A percentile compares a stretch with the other conserved stretches of the same genome.
Evolutionary conservation across 2,888 invertebrate species (phyloP).

Genomic region (Polydrusus pterygomalis): DNA sequence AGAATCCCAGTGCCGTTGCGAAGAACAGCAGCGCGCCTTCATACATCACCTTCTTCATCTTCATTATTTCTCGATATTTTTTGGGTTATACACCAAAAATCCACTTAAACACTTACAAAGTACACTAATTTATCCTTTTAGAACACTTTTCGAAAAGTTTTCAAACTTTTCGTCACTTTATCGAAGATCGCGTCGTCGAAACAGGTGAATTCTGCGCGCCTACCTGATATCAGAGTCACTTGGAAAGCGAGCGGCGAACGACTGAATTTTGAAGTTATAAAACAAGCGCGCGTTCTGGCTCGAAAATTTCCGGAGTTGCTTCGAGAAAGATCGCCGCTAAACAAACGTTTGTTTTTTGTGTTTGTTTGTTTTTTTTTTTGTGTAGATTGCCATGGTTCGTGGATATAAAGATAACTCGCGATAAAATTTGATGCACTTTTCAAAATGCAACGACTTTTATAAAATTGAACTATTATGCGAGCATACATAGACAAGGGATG

Average conservation of each 20-base stretch:
- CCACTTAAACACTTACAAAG: slow-evolving; percentile 35
- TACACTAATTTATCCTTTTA: slow-evolving; percentile 31
- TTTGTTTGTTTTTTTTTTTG: slow-evolving; percentile 11
- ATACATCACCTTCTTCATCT: slow-evolving; percentile 33
- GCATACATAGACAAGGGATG: too few relatives aligned
- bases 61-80: slow-evolving; percentile 6
- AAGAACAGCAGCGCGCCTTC: slow-evolving; percentile 42
- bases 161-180: slow-evolving; percentile 32
- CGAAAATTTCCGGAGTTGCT: slow-evolving; percentile 27
- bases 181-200: slow-evolving; percentile 12
- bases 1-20: slow-evolving; percentile 48
- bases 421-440: background rate
- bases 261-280: slow-evolving; percentile 33
- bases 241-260: slow-evolving; percentile 31
- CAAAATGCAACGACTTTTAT: background rate
- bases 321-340: slow-evolving; percentile 15
- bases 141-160: slow-evolving; percentile 34
- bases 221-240: slow-evolving; percentile 12
- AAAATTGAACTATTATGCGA: too few relatives aligned
- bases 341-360: slow-evolving; percentile 18
- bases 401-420: background rate
- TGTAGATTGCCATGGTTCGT: background rate
- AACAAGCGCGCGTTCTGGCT: slow-evolving; percentile 19
- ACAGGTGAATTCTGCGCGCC: slow-evolving; percentile 16
- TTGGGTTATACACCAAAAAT: slow-evolving; percentile 16